phyloP scores from a whole-genome alignment of 2,888 invertebrate genomes.

The Thymelicus sylvestris region DNA sequence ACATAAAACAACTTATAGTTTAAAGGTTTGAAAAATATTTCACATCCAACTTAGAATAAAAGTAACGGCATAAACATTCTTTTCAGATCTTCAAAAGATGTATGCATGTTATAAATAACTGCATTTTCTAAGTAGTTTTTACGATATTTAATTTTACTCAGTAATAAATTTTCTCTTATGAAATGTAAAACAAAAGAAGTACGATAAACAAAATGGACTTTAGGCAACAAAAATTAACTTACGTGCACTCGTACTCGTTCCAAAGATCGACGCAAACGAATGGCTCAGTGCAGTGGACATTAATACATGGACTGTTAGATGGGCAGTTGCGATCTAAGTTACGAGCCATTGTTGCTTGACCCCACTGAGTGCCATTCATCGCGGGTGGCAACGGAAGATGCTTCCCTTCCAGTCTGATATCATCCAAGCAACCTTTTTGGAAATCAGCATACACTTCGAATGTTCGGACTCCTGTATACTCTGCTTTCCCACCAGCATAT shows the following conservation, averaged over 20 bases:
- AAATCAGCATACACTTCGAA: slow-evolving; percentile 98
- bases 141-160: slow-evolving; percentile 11
- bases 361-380: slow-evolving; percentile 98
- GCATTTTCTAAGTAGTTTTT: slow-evolving; percentile 12
- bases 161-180: slow-evolving; percentile 14
- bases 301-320: slow-evolving; percentile 97
- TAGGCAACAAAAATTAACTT: slow-evolving; percentile 78
- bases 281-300: slow-evolving; percentile 96
- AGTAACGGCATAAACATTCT: slow-evolving; percentile 18
- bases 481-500: slow-evolving; percentile 97
- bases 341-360: slow-evolving; percentile 96
- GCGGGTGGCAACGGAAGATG: slow-evolving; percentile 97
- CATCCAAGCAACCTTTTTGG: slow-evolving; percentile 92
- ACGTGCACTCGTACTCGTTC: slow-evolving; percentile 99
- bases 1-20: slow-evolving; percentile 35
- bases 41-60: slow-evolving; percentile 17
- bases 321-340: slow-evolving; percentile 97
- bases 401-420: slow-evolving; percentile 94
- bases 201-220: background rate
- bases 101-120: slow-evolving; percentile 29
- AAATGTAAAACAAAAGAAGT: slow-evolving; percentile 11
- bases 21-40: slow-evolving; percentile 17
- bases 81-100: slow-evolving; percentile 17
- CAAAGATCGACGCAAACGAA: slow-evolving; percentile 98
- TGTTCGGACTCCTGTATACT: slow-evolving; percentile 96